Conservation (phyloP, 1,140 invertebrate species). For the Diorhabda carinulata region DNA sequence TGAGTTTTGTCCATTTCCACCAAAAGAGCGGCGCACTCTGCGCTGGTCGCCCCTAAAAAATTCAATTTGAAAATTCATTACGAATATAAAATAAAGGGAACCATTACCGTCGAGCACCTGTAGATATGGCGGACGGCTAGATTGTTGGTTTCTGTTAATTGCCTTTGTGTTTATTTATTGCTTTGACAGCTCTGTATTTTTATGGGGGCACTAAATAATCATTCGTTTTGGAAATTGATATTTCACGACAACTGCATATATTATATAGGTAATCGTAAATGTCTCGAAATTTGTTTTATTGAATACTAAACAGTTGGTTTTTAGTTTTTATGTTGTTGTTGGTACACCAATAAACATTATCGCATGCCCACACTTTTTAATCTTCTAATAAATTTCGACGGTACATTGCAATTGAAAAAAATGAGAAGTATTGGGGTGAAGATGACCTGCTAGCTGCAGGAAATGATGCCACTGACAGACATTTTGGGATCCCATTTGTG, state of each 20-base stretch:
- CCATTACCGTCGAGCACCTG: conserved; percentile 24
- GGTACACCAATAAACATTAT: too few relatives aligned
- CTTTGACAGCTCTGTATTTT: conserved; percentile 29
- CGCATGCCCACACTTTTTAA: too few relatives aligned
- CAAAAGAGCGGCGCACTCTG: neutral
- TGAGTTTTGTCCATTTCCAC: too few relatives aligned
- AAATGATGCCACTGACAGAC: too few relatives aligned
- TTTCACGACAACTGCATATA: conserved; percentile 18
- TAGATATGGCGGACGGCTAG: conserved; percentile 16
- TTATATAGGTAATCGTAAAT: neutral
- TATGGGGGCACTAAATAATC: conserved; percentile 27
- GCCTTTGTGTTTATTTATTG: conserved; percentile 30
- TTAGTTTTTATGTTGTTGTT: neutral
- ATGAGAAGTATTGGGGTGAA: too few relatives aligned
- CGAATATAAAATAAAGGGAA: conserved; percentile 14
- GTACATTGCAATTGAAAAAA: too few relatives aligned
- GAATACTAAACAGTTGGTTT: neutral
- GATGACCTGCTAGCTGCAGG: too few relatives aligned
- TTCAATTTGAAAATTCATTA: conserved; percentile 20
- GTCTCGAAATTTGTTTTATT: conserved; percentile 1
- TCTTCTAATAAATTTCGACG: too few relatives aligned
- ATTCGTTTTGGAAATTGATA: conserved; percentile 28
- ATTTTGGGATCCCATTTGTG: too few relatives aligned
- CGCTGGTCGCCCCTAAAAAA: conserved; percentile 7
- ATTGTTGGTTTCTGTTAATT: conserved; percentile 31